Evolutionary conservation across 2,888 invertebrate genomes (phyloP), one percentile per base, ranked within the genome.

Genomic region (Bombyx huttoni): DNA sequence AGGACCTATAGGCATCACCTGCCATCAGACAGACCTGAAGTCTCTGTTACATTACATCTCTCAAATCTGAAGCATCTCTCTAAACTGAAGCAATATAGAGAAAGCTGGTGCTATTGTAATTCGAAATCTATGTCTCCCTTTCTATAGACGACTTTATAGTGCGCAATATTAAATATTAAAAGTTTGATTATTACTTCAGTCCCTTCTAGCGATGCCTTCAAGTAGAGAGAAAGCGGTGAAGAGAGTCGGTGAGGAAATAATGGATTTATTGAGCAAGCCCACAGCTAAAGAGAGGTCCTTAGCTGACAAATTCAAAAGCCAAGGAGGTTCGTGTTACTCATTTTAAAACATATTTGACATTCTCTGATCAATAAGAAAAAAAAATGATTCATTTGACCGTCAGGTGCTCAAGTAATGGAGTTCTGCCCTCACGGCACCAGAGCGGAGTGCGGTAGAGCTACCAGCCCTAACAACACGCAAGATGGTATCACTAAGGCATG

Each of bases 361-460:
- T 24, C 5, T 24, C n/a, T n/a, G n/a, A n/a, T n/a, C n/a, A n/a
- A n/a, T n/a, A n/a, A n/a, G n/a, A n/a, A n/a, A n/a, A n/a, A n/a
- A n/a, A n/a, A n/a, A n/a, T 35, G 8, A 33, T 9, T 40, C 13
- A 13, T n/a, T 40, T 1, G 0, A 7, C 7, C 52, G 51, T 0
- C 54, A 90, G 90, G 94, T 1, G 95, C 95, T 0, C 95, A 95
- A 75, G 94, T 96, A 6, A 96, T 94, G 93, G 98, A 99, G 78
- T 99, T 98, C 81, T 99, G 99, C 78, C 96, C 97, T 0, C 96
- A 97, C 79, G 98, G 98, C 9, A 98, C 98, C 0, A 92, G 95
- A 61, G 92, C 94, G 12, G 98, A 99, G 70, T 99, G 99, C 70
- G 85, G 86, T 51, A 82, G 93, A 75, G 59, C 87, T 53, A 49